Evolutionary conservation across 53 echinoderm and acorn worm genomes (phyloP).

Genomic region (Henricia sp.): DNA sequence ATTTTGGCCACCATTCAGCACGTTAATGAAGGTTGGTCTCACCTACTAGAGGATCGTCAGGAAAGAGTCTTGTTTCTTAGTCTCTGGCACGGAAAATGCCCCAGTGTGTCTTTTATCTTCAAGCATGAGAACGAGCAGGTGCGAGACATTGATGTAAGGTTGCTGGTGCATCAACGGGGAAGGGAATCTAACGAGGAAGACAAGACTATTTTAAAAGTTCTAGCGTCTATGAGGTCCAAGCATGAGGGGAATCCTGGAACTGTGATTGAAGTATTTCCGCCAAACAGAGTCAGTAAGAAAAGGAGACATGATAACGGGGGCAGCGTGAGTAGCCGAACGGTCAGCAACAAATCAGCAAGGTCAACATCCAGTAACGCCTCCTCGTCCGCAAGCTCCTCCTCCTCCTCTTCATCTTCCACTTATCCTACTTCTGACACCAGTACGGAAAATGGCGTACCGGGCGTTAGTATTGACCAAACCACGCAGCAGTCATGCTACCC

Average conservation of each 20-base stretch:
- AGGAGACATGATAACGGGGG: conserved; percentile 10
- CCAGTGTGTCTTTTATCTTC: conserved; percentile 84
- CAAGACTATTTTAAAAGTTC: conserved; percentile 58
- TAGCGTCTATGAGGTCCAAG: conserved; percentile 45
- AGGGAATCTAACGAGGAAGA: conserved; percentile 4
- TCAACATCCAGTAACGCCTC: neutral
- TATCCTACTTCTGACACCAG: conserved; percentile 29
- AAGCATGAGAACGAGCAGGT: conserved; percentile 73
- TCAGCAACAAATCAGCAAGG: conserved; percentile 4
- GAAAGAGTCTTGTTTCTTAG: conserved; percentile 74
- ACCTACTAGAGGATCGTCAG: conserved; percentile 54
- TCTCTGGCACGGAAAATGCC: conserved; percentile 92
- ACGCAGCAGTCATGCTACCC: conserved; percentile 2
- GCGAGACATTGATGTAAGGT: conserved; percentile 71
- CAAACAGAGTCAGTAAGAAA: conserved; percentile 12
- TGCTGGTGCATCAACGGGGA: conserved; percentile 62
- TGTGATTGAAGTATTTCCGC: conserved; percentile 34
- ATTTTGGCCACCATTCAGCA: conserved; percentile 65
- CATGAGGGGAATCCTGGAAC: neutral
- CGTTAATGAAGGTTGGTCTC: conserved; percentile 86
- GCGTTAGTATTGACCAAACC: neutral
- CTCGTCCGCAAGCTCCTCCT: neutral
- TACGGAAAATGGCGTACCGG: neutral
- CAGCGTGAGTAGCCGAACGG: neutral
- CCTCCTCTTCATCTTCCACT: neutral